Evolutionary conservation across 2,113 vertebrate species (phyloP), one percentile per base, ranked within the genome.

Genomic region (Esox niger): DNA sequence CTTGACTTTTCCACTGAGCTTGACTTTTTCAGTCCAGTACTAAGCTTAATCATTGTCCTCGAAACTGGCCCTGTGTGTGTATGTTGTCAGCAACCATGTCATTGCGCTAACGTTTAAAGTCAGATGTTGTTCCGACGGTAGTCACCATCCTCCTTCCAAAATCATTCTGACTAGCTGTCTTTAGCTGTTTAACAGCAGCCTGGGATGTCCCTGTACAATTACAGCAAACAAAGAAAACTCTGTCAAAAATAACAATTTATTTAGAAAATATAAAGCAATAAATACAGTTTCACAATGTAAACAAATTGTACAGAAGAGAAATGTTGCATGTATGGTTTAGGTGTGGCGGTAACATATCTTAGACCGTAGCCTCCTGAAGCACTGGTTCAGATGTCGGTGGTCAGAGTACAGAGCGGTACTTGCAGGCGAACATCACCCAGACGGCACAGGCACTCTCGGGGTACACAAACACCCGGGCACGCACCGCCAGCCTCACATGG

Each of bases 391-490:
- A 11, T 7, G 35, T 38, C 35, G 4, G 11, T 2, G 11, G 64
- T 95, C 90, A 99, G 68, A 98, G 91, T 6, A 99, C 92, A 2
- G 92, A 98, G 65, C 95, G 94, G 74, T 99, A 99, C 92, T 97
- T 98, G 91, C 95, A 98, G 69, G 97, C 96, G 88, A 98, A 96
- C 97, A 99, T 99, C 79, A 99, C 91, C 97, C 97, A 99, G 76
- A 98, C 95, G 15, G 96, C 97, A 78, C 95, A 98, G 0, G 91
- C 92, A 33, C 92, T 94, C 82, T 99, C 97, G 9, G 95, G 95
- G 77, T 98, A 99, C 1, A 89, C 76, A 80, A 95, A 98, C 64
- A 98, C 95, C 58, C 96, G 88, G 0, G 94, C 95, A 10, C 97
- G 94, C 38, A 98, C 92, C 0, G 96, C 97, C 57, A 98, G 91